These are phyloP conservation scores for Leptura quadrifasciata DNA, from an alignment of 2,888 invertebrate genomes.

Conservation along the genomic window DNA sequence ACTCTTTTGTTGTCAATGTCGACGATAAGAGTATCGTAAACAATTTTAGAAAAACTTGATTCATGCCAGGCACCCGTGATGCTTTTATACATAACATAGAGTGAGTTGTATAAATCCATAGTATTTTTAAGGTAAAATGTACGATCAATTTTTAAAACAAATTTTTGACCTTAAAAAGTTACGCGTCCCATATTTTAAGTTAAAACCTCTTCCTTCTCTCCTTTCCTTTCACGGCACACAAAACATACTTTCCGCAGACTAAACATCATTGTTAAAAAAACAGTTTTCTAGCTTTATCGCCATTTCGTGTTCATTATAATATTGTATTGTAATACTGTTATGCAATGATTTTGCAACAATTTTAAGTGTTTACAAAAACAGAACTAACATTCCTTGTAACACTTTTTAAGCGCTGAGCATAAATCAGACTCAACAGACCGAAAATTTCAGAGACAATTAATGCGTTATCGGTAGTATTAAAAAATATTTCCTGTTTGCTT, in stretches of 20 bases:
- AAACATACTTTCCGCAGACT: neutral
- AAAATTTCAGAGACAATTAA: constrained; percentile 21
- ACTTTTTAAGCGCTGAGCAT: constrained; percentile 2
- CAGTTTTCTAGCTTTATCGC: constrained; percentile 22
- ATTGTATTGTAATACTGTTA: constrained; percentile 1
- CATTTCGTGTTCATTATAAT: constrained; percentile 20
- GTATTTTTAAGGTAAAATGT: too few species aligned
- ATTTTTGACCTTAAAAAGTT: too few species aligned
- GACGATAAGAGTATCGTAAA: too few species aligned
- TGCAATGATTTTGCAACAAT: constrained; percentile 31
- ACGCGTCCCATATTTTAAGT: too few species aligned
- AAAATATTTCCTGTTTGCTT: constrained; percentile 25
- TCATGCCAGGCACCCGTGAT: too few species aligned
- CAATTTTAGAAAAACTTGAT: too few species aligned
- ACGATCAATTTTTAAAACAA: too few species aligned
- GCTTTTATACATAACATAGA: too few species aligned
- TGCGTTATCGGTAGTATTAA: neutral
- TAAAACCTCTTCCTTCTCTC: neutral
- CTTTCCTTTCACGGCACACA: neutral
- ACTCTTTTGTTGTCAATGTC: too few species aligned
- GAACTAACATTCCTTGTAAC: constrained; percentile 20
- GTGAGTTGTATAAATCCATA: too few species aligned
- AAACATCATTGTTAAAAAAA: constrained; percentile 14
- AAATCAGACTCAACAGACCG: constrained; percentile 18
- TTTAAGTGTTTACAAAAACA: constrained; percentile 29